Evolutionary conservation across 1,140 invertebrate species (phyloP).

Genomic region (Probaryconus sp.): DNA sequence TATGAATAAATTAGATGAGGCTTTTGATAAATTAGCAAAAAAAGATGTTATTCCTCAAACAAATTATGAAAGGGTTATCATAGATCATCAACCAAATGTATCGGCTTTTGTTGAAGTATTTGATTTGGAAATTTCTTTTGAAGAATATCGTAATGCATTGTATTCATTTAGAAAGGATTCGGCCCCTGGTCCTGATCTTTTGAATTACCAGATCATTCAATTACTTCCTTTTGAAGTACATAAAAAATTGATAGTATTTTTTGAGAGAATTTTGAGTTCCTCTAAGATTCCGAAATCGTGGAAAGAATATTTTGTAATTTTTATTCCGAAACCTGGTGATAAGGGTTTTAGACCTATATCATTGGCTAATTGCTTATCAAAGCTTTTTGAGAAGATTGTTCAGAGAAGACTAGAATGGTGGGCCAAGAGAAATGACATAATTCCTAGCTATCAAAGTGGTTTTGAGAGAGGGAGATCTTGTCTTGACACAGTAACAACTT

Average conservation of each 20-base stretch:
- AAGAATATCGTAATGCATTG: conserved; percentile 7
- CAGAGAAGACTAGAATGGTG: conserved; percentile 36
- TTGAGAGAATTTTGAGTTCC: conserved; percentile 5
- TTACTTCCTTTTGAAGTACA: background rate
- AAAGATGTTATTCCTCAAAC: no score
- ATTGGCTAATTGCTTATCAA: conserved; percentile 16
- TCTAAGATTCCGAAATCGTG: conserved; percentile 10
- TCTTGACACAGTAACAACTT: conserved; percentile 14
- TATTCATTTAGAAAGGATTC: background rate
- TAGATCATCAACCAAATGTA: conserved; percentile 1
- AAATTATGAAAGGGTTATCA: no score
- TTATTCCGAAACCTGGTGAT: conserved; percentile 25
- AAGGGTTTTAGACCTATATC: conserved; percentile 21
- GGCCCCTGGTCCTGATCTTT: conserved; percentile 13
- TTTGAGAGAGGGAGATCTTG: conserved; percentile 27
- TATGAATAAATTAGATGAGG: no score
- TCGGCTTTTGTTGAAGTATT: background rate
- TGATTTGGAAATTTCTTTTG: background rate
- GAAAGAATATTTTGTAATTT: conserved; percentile 17
- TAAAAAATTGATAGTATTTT: conserved; percentile 1
- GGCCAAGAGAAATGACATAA: conserved; percentile 31
- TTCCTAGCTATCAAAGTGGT: conserved; percentile 27
- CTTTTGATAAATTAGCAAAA: no score
- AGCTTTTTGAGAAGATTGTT: conserved; percentile 32
- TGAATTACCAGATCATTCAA: conserved; percentile 14